Evolutionary conservation across 1,140 invertebrate genomes (phyloP).

Genomic region (Drosophila punjabiensis): DNA sequence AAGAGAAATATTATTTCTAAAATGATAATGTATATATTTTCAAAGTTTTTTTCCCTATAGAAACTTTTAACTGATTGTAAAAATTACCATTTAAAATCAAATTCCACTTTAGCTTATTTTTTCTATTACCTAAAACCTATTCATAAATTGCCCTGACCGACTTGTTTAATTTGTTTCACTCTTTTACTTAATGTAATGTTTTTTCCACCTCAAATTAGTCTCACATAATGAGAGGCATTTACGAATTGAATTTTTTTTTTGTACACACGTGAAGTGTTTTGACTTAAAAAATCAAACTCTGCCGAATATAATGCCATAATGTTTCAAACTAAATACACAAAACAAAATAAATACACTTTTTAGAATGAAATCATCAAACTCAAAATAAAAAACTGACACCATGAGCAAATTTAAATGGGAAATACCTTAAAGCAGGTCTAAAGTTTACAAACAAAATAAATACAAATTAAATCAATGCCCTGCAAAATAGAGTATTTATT

Average conservation of each 20-base stretch:
- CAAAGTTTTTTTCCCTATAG: not conserved
- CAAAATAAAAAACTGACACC: not conserved
- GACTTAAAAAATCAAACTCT: not conserved
- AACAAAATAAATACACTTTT: not conserved
- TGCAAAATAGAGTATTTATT: not conserved
- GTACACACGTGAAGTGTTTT: constrained; percentile 17
- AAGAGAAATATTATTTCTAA: not conserved
- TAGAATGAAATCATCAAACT: not conserved
- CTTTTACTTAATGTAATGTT: constrained; percentile 15
- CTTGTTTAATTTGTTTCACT: constrained; percentile 13
- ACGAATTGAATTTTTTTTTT: constrained; percentile 28
- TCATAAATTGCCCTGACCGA: constrained; percentile 25
- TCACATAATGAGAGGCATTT: constrained; percentile 45
- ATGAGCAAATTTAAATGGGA: not conserved
- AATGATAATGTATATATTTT: not conserved
- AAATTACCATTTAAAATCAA: too few species aligned
- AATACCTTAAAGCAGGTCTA: not conserved
- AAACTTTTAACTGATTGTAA: too few species aligned
- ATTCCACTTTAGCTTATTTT: not conserved
- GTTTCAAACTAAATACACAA: not conserved
- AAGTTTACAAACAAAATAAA: not conserved
- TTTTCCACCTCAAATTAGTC: constrained; percentile 27
- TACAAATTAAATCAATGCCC: not conserved
- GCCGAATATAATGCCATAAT: constrained; percentile 10
- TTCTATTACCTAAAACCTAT: too few species aligned